Conservation (phyloP, 2,797 vertebrate species). For the Urosaurus nigricauda region DNA sequence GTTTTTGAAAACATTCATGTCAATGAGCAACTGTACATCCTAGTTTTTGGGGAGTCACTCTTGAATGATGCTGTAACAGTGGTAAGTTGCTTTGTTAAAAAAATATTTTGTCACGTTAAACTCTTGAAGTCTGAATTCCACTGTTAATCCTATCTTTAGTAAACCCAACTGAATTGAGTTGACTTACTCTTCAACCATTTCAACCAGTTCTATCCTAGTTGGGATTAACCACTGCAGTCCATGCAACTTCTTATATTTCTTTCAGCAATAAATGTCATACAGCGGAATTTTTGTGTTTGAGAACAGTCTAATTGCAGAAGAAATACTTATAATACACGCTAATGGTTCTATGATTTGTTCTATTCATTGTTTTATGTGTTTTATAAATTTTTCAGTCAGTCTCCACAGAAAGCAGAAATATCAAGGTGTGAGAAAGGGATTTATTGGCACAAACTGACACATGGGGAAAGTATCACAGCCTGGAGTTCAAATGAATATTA, state of each 20-base stretch:
- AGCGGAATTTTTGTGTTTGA: constrained; percentile 3
- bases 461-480: neutral
- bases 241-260: neutral
- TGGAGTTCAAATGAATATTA: neutral
- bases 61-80: constrained; percentile 96
- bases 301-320: constrained; percentile 2
- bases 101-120: neutral
- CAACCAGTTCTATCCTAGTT: too few species aligned
- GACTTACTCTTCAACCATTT: too few species aligned
- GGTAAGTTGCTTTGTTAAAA: constrained; percentile 82
- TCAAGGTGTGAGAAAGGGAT: neutral
- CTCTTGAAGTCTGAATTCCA: neutral
- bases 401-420: constrained; percentile 35
- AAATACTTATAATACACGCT: constrained; percentile 30
- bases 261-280: constrained; percentile 7
- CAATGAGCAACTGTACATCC: constrained; percentile 96
- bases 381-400: constrained; percentile 15
- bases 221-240: too few species aligned
- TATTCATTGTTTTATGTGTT: constrained; percentile 12
- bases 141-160: too few species aligned
- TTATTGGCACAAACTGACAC: accelerated
- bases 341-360: constrained; percentile 36
- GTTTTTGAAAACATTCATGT: constrained; percentile 96
- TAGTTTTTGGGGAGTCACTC: constrained; percentile 95
- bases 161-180: too few species aligned